Base-by-base conservation (phyloP, 1,140 invertebrate genomes). In the Leptinotarsa lineolata region DNA sequence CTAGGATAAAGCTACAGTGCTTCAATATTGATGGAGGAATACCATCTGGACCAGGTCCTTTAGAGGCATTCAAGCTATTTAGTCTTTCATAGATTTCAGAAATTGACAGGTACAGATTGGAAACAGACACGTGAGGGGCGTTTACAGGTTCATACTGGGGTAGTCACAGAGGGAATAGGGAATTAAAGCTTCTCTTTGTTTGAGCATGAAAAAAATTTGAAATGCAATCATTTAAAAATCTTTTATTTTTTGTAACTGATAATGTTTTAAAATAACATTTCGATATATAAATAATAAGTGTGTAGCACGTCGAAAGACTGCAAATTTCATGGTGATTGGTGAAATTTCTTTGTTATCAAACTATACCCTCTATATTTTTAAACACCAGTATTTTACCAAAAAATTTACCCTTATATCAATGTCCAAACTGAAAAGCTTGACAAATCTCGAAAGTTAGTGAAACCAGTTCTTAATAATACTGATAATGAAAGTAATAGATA, bases 211-310 rank as follows among this genome's bases (percentile, higher is more conserved):
- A 20, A 59, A 20, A 18, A n/a, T 4, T 59, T 59, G 15, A 13
- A 63, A 63, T 22, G 3, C 20, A 20, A 20, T 20, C 13, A 24
- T 63, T 63, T 77, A 77, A 76, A 77, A 77, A 77, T 76, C 63
- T 76, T 77, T 77, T 75, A 65, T 75, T 76, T 77, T 77, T 77
- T 76, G 72, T 77, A 77, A 77, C 74, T 72, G 74, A 73, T 70
- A 78, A 76, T 72, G 63, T 75, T 75, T 72, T 69, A 77, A 78
- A 78, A 74, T 74, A 76, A 78, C 74, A 76, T 76, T 74, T 78
- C 64, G 67, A 76, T 76, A 74, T 76, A 76, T 74, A 76, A 76
- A 76, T 76, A 71, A 76, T 74, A 74, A 75, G 72, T 73, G 74
- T 73, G 61, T 72, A 75, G 72, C 74, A 73, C 73, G 72, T 75